Conservation (phyloP, 2,888 invertebrate genomes). For the Acrocyrtus sp. region DNA sequence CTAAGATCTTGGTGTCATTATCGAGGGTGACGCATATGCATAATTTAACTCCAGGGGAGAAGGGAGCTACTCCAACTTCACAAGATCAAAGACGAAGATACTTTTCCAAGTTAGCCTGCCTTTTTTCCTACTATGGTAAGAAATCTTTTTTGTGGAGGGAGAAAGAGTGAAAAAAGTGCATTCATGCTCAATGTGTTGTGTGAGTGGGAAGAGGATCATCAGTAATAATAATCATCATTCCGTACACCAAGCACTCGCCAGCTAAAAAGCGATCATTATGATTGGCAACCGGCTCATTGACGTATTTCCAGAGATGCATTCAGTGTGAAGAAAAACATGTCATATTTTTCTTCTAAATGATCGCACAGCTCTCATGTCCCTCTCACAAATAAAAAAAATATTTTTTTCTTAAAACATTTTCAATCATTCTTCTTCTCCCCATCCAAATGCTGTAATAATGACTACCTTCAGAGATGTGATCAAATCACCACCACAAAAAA, state of each 20-base stretch:
- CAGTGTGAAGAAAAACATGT: constrained; percentile 57
- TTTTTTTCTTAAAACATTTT: no score
- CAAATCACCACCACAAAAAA: no score
- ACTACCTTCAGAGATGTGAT: no score
- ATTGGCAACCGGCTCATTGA: constrained; percentile 44
- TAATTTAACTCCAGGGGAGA: constrained; percentile 44
- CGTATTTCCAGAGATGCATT: constrained; percentile 45
- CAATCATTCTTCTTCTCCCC: no score
- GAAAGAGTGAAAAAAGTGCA: neutral
- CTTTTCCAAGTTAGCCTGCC: no score
- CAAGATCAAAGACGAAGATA: no score
- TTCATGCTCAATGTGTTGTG: neutral
- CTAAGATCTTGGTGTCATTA: constrained; percentile 48
- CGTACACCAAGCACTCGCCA: constrained; percentile 1
- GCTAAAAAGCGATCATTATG: constrained; percentile 44
- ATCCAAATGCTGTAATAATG: no score
- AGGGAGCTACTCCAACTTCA: no score
- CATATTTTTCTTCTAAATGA: constrained; percentile 48
- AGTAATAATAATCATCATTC: constrained; percentile 15
- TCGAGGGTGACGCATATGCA: constrained; percentile 48
- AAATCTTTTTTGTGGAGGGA: no score
- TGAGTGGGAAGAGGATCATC: neutral
- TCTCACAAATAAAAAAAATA: no score
- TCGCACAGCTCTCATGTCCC: no score
- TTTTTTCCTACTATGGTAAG: no score